Conservation (phyloP, 2,888 invertebrate species). For the Apamea sordens region DNA sequence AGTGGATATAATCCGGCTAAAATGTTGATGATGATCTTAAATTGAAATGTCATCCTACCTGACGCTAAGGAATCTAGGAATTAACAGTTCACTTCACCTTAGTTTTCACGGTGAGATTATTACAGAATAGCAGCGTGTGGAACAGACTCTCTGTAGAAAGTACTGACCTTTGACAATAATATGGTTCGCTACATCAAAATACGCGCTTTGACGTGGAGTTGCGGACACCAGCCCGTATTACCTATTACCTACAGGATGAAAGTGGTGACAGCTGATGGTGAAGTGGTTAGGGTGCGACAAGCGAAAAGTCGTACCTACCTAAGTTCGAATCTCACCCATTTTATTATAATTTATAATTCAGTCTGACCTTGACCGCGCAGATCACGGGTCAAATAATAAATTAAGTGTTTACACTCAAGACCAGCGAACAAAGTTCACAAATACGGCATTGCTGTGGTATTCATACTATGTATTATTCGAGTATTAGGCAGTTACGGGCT, state of each 20-base stretch:
- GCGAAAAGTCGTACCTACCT: not conserved
- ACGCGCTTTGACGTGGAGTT: too few relatives aligned
- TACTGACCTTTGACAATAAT: not conserved
- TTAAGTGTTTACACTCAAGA: not conserved
- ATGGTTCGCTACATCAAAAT: not conserved
- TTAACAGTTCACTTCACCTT: not conserved
- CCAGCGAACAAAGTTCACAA: not conserved
- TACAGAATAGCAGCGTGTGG: not conserved
- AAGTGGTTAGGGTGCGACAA: not conserved
- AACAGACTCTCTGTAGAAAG: not conserved
- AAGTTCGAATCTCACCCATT: not conserved
- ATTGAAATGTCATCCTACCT: too few relatives aligned
- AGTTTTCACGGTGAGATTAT: too few relatives aligned
- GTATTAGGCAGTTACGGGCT: not conserved
- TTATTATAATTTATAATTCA: too few relatives aligned
- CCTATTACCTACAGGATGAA: not conserved
- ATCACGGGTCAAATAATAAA: not conserved
- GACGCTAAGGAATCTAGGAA: too few relatives aligned
- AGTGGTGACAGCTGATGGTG: not conserved
- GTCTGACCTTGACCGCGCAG: not conserved
- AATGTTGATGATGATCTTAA: not conserved
- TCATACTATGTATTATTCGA: not conserved
- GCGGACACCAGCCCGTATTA: too few relatives aligned
- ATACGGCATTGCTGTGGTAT: conserved; percentile 11
- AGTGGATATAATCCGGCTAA: not conserved